A percentile compares a stretch with the other conserved stretches of the same genome.
Conservation (phyloP, 2,797 vertebrate genomes). For the Clarias platycephalus region DNA sequence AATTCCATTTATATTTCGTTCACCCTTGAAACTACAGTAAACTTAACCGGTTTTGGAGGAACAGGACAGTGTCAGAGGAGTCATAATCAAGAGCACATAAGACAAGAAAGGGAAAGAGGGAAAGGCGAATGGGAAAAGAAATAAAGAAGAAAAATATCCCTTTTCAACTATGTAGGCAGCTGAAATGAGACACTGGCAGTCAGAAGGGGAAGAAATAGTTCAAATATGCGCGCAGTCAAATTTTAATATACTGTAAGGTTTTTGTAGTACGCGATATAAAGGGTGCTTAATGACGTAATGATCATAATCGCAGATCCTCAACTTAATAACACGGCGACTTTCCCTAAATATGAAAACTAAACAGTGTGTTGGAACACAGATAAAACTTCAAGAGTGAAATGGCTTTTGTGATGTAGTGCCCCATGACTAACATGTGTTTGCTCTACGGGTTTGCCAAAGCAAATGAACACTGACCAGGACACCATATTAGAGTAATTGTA, state of each 20-base stretch:
- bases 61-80: constrained; percentile 20
- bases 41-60: constrained; percentile 33
- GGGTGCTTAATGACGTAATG: constrained; percentile 15
- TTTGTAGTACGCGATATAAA: constrained; percentile 8
- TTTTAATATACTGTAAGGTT: constrained; percentile 7
- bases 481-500: constrained; percentile 42
- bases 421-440: constrained; percentile 36
- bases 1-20: constrained; percentile 12
- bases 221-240: constrained; percentile 55
- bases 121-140: constrained; percentile 62
- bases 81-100: constrained; percentile 24
- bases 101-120: constrained; percentile 59
- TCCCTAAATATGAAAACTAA: background rate
- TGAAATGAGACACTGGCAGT: constrained; percentile 76
- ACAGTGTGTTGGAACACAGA: background rate
- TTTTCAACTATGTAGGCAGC: constrained; percentile 69
- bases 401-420: constrained; percentile 27
- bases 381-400: constrained; percentile 3
- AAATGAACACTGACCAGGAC: constrained; percentile 45
- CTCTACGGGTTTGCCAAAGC: constrained; percentile 22
- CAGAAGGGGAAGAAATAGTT: constrained; percentile 69
- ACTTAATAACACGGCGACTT: background rate
- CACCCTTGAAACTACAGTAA: constrained; percentile 24
- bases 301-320: constrained; percentile 27
- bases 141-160: constrained; percentile 70